Base-by-base conservation (phyloP, 2,888 invertebrate genomes). In the Netelia inedita region DNA sequence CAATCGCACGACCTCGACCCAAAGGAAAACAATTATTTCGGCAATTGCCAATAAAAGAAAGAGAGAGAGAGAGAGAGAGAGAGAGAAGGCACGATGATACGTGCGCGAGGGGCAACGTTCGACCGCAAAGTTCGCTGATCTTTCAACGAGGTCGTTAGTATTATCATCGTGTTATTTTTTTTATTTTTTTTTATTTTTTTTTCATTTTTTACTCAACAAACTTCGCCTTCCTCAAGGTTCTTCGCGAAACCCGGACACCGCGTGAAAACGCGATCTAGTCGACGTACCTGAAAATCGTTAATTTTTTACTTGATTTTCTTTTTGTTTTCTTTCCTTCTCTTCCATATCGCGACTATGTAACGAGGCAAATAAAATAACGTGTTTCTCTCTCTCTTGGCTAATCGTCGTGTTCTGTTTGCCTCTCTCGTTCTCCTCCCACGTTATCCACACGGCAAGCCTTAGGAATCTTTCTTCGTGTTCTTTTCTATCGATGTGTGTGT, bases 91-190 rank as follows among this genome's bases (percentile, higher is more conserved):
- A 79, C 71, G 46, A 43, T 41, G 69, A 74, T 71, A 21, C 61
- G 41, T 23, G n/a, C 21, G 21, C 16, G 5, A 55, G 80, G 82
- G 79, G 75, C 85, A 87, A 83, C 53, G 81, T 85, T 83, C 83
- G 41, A 75, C 65, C 75, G 10, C 66, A 28, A 69, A 80, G 83
- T 80, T 83, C 83, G 83, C 79, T 83, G 83, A 83, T 65, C 69
- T 83, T 86, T 73, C 72, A 74, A 55, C 72, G 43, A 75, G 16
- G 55, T 66, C 75, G 50, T 79, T 63, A 19, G 65, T 76, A 63
- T 76, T 75, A 66, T 63, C 43, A 59, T 79, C 19, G 63, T 79
- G 55, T 46, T 79, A 59, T 55, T 41, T 59, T 14, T 71, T 21
- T 19, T 65, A 35, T 21, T 78, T 28, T 11, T 23, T 78, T 43